Percentiles rank a stretch among this genome's conserved stretches.
Conservation (phyloP, 2,797 vertebrate genomes). For the Acanthopagrus latus region DNA sequence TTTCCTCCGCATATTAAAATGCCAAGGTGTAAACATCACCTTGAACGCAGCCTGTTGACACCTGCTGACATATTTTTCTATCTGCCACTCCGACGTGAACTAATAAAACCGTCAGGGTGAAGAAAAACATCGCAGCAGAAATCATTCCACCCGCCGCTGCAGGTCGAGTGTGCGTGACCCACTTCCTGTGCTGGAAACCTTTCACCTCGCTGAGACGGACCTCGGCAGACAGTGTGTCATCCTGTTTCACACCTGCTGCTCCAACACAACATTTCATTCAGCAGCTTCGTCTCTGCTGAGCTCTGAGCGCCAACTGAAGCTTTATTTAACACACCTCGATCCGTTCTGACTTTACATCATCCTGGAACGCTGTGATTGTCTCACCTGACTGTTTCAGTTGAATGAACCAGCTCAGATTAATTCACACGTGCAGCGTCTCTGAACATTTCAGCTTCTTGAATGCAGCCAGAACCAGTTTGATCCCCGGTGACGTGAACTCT, state of each 20-base stretch:
- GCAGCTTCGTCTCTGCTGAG: not conserved
- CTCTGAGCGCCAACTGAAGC: not conserved
- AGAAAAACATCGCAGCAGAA: not conserved
- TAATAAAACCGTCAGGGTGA: slow-evolving; percentile 58
- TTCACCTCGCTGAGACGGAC: not conserved
- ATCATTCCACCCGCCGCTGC: not conserved
- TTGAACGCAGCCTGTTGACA: slow-evolving; percentile 36
- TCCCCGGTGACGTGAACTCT: not conserved
- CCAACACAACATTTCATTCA: not conserved
- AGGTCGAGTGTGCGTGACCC: not conserved
- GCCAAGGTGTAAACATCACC: slow-evolving; percentile 30
- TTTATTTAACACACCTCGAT: not conserved
- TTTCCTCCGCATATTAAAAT: slow-evolving; percentile 24
- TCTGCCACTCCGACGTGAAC: slow-evolving; percentile 22
- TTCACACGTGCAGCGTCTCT: not conserved
- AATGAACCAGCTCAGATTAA: not conserved
- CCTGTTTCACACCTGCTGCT: slow-evolving; percentile 12
- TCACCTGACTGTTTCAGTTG: not conserved
- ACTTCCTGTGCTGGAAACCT: slow-evolving; percentile 14
- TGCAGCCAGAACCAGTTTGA: not conserved
- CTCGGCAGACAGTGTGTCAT: not conserved
- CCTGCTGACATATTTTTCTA: slow-evolving; percentile 5
- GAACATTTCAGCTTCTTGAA: too few relatives aligned
- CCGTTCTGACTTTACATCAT: not conserved
- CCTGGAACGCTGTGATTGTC: not conserved